Conservation (phyloP, 2,113 vertebrate genomes). For the Lanius ludovicianus region DNA sequence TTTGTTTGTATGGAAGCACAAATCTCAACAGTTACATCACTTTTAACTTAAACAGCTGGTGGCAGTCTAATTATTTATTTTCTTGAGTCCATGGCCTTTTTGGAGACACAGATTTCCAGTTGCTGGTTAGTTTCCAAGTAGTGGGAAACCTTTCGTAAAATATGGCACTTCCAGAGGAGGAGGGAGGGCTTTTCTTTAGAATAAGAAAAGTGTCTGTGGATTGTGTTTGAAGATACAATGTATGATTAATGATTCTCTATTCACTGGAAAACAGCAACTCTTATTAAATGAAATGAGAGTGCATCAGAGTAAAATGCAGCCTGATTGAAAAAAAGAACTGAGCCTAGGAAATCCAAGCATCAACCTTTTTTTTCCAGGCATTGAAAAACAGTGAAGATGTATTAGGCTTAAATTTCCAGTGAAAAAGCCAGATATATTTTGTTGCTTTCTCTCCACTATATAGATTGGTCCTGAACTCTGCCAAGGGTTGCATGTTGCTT, state of each 20-base stretch:
- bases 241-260: conserved; percentile 43
- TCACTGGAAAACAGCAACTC: conserved; percentile 11
- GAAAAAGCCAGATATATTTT: not conserved
- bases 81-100: not conserved
- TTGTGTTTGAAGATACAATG: conserved; percentile 34
- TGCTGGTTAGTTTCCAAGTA: not conserved
- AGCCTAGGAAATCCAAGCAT: not conserved
- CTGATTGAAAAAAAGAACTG: not conserved
- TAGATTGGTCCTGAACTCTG: not conserved
- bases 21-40: conserved; percentile 1
- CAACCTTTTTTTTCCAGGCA: not conserved
- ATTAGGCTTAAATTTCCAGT: not conserved
- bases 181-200: not conserved
- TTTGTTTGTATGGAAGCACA: not conserved
- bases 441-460: not conserved
- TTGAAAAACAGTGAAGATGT: not conserved
- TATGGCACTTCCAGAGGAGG: not conserved
- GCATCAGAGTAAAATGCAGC: not conserved
- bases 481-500: not conserved
- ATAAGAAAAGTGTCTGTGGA: not conserved
- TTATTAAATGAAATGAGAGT: not conserved
- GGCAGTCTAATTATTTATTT: conserved; percentile 21
- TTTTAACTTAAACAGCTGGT: conserved; percentile 20
- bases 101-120: not conserved
- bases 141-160: conserved; percentile 15